These are phyloP conservation scores for Heliconius congener DNA, from an alignment of 1,140 invertebrate species.

Conservation along the genomic window DNA sequence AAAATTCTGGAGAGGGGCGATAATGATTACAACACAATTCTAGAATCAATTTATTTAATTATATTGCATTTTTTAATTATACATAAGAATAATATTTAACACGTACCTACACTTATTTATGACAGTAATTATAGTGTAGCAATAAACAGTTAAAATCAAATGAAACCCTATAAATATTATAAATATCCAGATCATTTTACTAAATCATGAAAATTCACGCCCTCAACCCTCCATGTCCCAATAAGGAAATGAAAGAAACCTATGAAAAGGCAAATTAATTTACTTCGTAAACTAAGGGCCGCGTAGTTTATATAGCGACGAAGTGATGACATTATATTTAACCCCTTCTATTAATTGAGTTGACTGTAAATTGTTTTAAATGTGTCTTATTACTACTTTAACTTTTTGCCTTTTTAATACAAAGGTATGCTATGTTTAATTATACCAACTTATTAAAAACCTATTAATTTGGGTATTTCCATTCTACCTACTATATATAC, in stretches of 20 bases:
- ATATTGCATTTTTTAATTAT: too few species aligned
- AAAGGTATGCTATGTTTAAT: not conserved
- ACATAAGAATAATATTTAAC: too few species aligned
- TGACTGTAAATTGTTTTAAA: constrained; percentile 40
- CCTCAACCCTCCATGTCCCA: constrained; percentile 66
- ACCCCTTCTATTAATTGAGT: constrained; percentile 46
- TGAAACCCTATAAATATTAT: constrained; percentile 70
- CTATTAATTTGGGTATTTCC: too few species aligned
- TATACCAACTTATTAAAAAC: too few species aligned
- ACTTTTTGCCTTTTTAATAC: not conserved
- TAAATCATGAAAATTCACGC: constrained; percentile 77
- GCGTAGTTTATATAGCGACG: constrained; percentile 56
- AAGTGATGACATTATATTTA: constrained; percentile 54
- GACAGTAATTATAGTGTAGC: constrained; percentile 12
- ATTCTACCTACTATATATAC: too few species aligned
- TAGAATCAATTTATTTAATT: not conserved
- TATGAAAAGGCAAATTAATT: constrained; percentile 79
- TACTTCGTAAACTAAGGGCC: constrained; percentile 75
- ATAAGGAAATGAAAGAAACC: constrained; percentile 72
- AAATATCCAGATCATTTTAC: constrained; percentile 69
- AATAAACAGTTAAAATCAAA: constrained; percentile 75
- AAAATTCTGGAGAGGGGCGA: too few species aligned
- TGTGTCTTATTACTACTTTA: not conserved
- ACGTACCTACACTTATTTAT: not conserved
- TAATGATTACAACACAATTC: too few species aligned